Evolutionary conservation across 2,888 invertebrate species (phyloP), one percentile per base, ranked within the genome.

Genomic region (Harpalus rubripes): DNA sequence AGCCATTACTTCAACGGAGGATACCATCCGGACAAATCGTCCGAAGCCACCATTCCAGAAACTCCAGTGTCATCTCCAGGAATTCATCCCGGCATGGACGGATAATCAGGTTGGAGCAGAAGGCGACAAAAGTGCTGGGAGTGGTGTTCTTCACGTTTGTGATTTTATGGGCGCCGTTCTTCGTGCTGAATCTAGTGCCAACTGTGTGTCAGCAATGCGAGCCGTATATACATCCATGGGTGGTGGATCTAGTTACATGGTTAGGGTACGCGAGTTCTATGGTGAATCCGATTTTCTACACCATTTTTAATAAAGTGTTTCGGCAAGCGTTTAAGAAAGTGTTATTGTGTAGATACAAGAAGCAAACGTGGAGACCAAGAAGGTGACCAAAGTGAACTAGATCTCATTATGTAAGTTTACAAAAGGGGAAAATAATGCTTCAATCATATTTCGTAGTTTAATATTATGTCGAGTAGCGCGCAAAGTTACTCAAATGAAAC

Each of bases 261-360:
- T 92, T 98, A 86, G 98, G 98, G 18, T 98, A 98, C 90, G 96
- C 97, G 82, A 97, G 97, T 89, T 97, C 97, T 12, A 97, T 97
- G 95, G 97, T 98, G 44, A 98, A 98, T 92, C 98, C 98, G 0
- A 96, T 98, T 89, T 98, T 98, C 92, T 98, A 98, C 90, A 98
- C 98, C 26, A 97, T 98, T 89, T 98, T 98, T 91, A 98, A 98
- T 91, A 97, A 97, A 90, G 96, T 97, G 85, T 98, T 98, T 91
- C 93, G 98, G 61, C 96, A 97, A 90, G 97, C 98, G 0, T 98
- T 98, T 90, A 96, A 97, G 90, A 96, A 96, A 90, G 96, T 98
- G 8, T 91, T 98, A 84, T 91, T 95, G 85, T 98, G 97, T 91
- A 93, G 94, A 87, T 96, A 96, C 90, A 93, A 93, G 86, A 94